These are phyloP conservation scores for Bibio marci DNA, from an alignment of 2,888 invertebrate species.

Conservation along the genomic window DNA sequence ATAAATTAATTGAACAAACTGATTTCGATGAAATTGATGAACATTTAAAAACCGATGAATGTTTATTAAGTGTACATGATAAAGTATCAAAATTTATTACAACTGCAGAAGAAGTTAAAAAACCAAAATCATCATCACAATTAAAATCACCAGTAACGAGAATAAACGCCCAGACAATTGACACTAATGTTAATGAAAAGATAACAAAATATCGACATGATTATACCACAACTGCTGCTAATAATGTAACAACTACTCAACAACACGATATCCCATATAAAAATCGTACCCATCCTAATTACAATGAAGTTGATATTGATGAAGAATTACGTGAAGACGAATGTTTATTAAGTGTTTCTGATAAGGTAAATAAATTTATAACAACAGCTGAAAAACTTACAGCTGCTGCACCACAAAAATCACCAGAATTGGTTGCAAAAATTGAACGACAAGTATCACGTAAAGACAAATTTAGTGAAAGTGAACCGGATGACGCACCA, in stretches of 20 bases:
- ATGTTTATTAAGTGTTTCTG: slow-evolving; percentile 42
- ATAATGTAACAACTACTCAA: slow-evolving; percentile 21
- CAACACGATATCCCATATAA: too few relatives aligned
- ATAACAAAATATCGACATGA: slow-evolving; percentile 44
- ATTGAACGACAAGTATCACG: slow-evolving; percentile 24
- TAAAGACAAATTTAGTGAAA: slow-evolving; percentile 14
- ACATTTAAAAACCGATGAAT: slow-evolving; percentile 31
- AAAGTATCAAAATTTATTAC: slow-evolving; percentile 50
- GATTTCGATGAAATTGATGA: slow-evolving; percentile 36
- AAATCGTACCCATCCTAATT: slow-evolving; percentile 28
- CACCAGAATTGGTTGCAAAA: slow-evolving; percentile 32
- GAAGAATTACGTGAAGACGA: slow-evolving; percentile 39
- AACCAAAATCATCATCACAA: slow-evolving; percentile 23
- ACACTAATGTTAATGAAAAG: slow-evolving; percentile 43
- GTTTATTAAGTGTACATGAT: slow-evolving; percentile 46
- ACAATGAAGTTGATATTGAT: slow-evolving; percentile 38
- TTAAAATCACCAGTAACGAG: too few relatives aligned
- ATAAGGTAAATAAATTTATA: slow-evolving; percentile 46
- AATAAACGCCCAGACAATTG: slow-evolving; percentile 36
- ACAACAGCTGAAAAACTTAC: slow-evolving; percentile 39
- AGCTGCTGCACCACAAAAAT: slow-evolving; percentile 25
- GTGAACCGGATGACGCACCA: slow-evolving; percentile 1
- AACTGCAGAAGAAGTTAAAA: slow-evolving; percentile 31
- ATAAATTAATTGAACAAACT: slow-evolving; percentile 15
- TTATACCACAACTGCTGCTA: slow-evolving; percentile 38